A percentile compares a stretch with the other conserved stretches of the same genome.
Evolutionary conservation across 1,140 invertebrate genomes (phyloP).

Genomic region (Limonius californicus): DNA sequence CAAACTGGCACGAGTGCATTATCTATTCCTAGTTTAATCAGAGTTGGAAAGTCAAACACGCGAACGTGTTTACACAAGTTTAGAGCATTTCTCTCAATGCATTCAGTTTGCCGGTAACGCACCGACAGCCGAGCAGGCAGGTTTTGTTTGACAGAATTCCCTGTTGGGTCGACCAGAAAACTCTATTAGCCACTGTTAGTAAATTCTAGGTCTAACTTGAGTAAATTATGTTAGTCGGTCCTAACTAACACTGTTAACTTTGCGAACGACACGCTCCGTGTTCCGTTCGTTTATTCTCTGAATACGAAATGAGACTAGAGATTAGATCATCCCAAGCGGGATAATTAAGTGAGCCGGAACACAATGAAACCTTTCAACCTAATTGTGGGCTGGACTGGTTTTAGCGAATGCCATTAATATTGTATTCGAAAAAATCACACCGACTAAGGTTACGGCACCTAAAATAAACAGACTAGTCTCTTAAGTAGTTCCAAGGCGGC

Average conservation of each 20-base stretch:
- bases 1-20: no score
- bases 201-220: neutral
- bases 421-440: neutral
- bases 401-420: neutral
- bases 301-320: conserved; percentile 1
- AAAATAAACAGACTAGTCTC: no score
- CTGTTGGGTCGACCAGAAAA: neutral
- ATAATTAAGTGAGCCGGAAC: neutral
- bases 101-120: neutral
- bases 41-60: neutral
- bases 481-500: no score
- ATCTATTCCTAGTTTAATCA: neutral
- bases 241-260: conserved; percentile 1
- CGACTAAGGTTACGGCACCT: no score
- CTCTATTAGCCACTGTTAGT: conserved; percentile 1
- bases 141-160: conserved; percentile 1
- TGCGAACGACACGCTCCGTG: neutral
- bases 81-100: neutral
- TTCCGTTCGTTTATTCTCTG: conserved; percentile 1
- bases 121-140: neutral
- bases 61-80: neutral
- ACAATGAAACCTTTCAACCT: neutral
- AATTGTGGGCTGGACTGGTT: neutral
- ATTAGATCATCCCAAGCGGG: conserved; percentile 1
- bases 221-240: conserved; percentile 1